Conservation (phyloP, 2,113 vertebrate genomes). For the Polypterus bichir region DNA sequence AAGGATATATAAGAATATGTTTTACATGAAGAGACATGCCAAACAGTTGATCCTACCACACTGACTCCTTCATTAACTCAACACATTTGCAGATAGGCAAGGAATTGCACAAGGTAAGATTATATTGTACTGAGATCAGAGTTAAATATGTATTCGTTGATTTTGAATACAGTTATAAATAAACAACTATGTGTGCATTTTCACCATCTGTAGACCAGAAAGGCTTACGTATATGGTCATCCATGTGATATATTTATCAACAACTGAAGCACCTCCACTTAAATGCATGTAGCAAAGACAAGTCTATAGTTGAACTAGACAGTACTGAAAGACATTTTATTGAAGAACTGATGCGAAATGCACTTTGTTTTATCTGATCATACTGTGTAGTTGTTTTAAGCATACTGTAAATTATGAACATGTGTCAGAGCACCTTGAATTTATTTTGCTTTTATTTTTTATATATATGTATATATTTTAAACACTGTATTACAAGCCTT, state of each 20-base stretch:
- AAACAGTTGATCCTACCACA: too few relatives aligned
- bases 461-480: conserved; percentile 50
- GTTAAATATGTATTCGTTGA: neutral
- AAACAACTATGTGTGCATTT: conserved; percentile 2
- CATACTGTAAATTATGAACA: conserved; percentile 24
- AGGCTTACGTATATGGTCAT: neutral
- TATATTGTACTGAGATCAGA: neutral
- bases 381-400: conserved; percentile 9
- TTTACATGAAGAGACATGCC: too few relatives aligned
- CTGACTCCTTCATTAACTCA: too few relatives aligned
- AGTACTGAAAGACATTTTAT: neutral
- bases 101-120: neutral
- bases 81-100: neutral
- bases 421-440: conserved; percentile 37
- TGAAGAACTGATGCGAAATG: conserved; percentile 19
- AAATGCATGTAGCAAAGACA: conserved; percentile 26
- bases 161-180: neutral
- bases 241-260: conserved; percentile 1
- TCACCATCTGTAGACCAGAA: neutral
- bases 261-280: neutral
- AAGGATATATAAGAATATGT: too few relatives aligned
- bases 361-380: conserved; percentile 24
- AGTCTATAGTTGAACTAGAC: conserved; percentile 10
- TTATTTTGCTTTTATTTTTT: conserved; percentile 47
- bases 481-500: conserved; percentile 33